phyloP scores from a whole-genome alignment of 2,797 vertebrate genomes.

The Champsocephalus esox region DNA sequence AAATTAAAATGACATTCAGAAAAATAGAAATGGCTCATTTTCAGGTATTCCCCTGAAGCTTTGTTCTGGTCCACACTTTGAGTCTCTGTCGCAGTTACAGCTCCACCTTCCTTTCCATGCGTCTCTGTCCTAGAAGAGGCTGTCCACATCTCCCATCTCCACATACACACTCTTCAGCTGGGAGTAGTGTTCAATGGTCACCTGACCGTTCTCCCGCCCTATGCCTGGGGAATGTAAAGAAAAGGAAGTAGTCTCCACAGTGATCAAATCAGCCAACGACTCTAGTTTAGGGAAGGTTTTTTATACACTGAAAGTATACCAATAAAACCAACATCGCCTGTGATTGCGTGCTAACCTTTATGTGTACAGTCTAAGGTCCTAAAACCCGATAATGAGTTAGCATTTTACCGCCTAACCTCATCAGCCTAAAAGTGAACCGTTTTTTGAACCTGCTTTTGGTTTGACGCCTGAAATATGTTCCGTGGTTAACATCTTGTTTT shows the following conservation, averaged over 20 bases:
- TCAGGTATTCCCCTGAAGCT: background rate
- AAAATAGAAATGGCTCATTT: background rate
- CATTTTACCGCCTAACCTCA: too few species aligned
- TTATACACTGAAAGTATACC: background rate
- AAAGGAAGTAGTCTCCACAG: background rate
- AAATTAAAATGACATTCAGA: background rate
- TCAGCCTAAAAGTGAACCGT: too few species aligned
- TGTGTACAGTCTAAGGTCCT: too few species aligned
- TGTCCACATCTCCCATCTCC: slow-evolving; percentile 96
- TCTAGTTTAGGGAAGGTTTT: background rate
- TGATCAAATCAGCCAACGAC: background rate
- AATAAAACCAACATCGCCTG: background rate
- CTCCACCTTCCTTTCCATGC: background rate
- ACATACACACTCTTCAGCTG: slow-evolving; percentile 96
- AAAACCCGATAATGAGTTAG: too few species aligned
- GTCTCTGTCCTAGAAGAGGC: slow-evolving; percentile 84
- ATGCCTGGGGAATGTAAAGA: slow-evolving; percentile 86
- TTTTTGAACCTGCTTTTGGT: too few species aligned
- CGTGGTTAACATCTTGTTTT: too few species aligned
- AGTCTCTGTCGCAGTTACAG: slow-evolving; percentile 17
- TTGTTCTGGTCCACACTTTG: slow-evolving; percentile 7
- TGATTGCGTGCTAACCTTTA: too few species aligned
- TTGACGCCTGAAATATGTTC: too few species aligned
- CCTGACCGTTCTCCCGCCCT: slow-evolving; percentile 95
- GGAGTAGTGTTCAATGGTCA: slow-evolving; percentile 92